Base-by-base conservation (phyloP, 1,140 invertebrate species). In the Gyrodactylus salaris region DNA sequence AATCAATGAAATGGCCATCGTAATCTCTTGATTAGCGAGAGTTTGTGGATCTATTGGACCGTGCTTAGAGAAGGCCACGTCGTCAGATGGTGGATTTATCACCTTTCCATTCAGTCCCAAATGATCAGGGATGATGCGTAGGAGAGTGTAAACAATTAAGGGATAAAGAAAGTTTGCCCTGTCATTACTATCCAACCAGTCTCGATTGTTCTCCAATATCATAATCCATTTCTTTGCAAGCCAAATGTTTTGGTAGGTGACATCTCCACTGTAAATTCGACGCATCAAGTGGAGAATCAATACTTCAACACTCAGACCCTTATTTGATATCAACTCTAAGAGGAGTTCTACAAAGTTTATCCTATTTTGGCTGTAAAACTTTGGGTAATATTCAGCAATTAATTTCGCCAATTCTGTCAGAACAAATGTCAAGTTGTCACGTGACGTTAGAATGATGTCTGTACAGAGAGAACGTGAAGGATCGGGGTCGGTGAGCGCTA, bases 101-200 rank as follows among this genome's bases (percentile, higher is more conserved):
- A 71, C 25, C 1, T 21, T 25, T 1, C 20, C 26, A 25, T 26
- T 71, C 24, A 71, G 26, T 25, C 20, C 19, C 21, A 24, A 71
- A 71, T 71, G 70, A 25, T 21, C 25, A 20, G 70, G 70, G 20
- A 71, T 24, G 20, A 71, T 25, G 1, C 70, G n/a, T 20, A 71
- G 25, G 20, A 24, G 26, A 1, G 70, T 71, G 25, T 71, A 71
- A 20, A 71, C 70, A 22, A 71, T 25, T 20, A 71, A 20, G 7
- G 70, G 70, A 54, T 54, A 54, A n/a, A 54, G 34, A 54, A 54
- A 54, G 34, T 54, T 54, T 54, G 34, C 34, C n/a, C 34, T 54
- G 34, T 54, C 34, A 54, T 7, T 16, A 54, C 34, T 54, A 16
- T 54, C 34, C 7, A 54, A n/a, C 34, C 34, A 54, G n/a, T 54